Evolutionary conservation across 2,888 invertebrate species (phyloP).

Genomic region (Acanthopleura granulata): DNA sequence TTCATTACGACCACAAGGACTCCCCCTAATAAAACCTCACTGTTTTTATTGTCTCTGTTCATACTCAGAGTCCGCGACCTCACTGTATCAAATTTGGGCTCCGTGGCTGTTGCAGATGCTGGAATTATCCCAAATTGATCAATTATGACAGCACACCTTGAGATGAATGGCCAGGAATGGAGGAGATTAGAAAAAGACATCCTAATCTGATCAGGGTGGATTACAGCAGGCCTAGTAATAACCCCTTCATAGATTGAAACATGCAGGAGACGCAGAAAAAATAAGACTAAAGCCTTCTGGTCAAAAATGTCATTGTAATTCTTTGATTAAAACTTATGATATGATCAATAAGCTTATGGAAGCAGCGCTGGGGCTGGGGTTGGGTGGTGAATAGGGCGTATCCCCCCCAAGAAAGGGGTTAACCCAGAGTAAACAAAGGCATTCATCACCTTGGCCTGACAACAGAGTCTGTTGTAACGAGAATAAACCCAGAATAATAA

Average conservation of each 20-base stretch:
- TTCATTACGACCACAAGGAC: conserved; percentile 11
- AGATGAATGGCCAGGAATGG: conserved; percentile 9
- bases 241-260: not conserved
- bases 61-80: not conserved
- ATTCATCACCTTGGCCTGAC: too few species aligned
- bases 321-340: conserved; percentile 12
- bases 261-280: not conserved
- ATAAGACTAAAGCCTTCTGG: not conserved
- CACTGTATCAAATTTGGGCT: not conserved
- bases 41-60: conserved; percentile 11
- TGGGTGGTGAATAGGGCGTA: too few species aligned
- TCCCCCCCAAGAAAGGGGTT: too few species aligned
- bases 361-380: too few species aligned
- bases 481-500: too few species aligned
- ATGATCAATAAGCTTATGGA: not conserved
- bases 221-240: not conserved
- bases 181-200: conserved; percentile 1
- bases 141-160: conserved; percentile 8
- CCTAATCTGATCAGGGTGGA: conserved; percentile 1
- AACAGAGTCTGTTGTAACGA: too few species aligned
- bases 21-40: not conserved
- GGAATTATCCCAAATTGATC: conserved; percentile 16
- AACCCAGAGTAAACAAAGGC: too few species aligned
- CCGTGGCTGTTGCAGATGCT: not conserved
- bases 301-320: conserved; percentile 7